phyloP scores from a whole-genome alignment of 2,113 vertebrate genomes.

The Apteryx owenii region DNA sequence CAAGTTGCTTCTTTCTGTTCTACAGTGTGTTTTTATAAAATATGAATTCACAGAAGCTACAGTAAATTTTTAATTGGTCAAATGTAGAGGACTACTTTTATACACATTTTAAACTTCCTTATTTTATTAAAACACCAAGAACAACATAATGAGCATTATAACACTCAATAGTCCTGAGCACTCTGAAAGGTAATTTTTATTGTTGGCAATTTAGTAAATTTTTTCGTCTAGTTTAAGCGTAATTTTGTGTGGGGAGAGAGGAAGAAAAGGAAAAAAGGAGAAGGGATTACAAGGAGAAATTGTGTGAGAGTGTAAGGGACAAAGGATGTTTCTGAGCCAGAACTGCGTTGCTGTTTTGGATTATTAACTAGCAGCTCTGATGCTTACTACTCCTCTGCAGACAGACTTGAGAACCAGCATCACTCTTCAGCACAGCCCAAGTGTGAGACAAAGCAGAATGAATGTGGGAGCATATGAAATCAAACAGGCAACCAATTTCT shows the following conservation, averaged over 20 bases:
- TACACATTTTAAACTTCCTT: background rate
- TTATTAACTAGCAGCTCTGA: background rate
- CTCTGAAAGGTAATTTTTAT: background rate
- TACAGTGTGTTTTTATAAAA: background rate
- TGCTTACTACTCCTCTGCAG: background rate
- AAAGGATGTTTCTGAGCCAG: constrained; percentile 30
- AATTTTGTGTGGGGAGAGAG: background rate
- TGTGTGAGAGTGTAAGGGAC: background rate
- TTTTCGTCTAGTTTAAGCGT: background rate
- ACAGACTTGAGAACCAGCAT: background rate
- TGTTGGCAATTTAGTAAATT: background rate
- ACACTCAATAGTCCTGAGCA: background rate
- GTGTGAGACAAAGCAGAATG: constrained; percentile 6
- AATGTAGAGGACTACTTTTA: background rate
- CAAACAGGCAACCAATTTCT: background rate
- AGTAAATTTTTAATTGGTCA: background rate
- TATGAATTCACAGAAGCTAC: background rate
- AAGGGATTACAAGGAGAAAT: background rate
- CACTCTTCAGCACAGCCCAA: background rate
- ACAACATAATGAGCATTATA: background rate
- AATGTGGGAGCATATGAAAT: constrained; percentile 25
- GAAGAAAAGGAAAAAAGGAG: background rate
- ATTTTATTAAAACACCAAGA: background rate
- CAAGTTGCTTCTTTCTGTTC: background rate
- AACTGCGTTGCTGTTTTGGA: background rate